These are phyloP conservation scores for Belgica antarctica DNA, from an alignment of 2,888 invertebrate species.

Conservation along the genomic window DNA sequence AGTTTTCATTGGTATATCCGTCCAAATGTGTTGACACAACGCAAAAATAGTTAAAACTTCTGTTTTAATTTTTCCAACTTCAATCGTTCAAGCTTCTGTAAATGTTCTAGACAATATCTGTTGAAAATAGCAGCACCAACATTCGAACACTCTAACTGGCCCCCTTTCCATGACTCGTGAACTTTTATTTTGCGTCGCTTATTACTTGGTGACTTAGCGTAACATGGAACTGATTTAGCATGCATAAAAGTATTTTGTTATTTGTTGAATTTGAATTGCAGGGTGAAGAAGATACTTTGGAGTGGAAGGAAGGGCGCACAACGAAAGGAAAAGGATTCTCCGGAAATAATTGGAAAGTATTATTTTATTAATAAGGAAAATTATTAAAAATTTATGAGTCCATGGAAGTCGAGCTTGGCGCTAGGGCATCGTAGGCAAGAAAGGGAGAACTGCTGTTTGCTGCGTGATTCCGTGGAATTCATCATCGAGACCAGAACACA, in stretches of 20 bases:
- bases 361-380: constrained; percentile 24
- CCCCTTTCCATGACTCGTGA: too few species aligned
- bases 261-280: too few species aligned
- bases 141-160: too few species aligned
- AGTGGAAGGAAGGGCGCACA: not conserved
- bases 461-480: constrained; percentile 6
- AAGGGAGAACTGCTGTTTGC: not conserved
- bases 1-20: too few species aligned
- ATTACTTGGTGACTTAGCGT: constrained; percentile 43
- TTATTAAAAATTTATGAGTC: constrained; percentile 24
- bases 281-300: too few species aligned
- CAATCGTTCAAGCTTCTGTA: too few species aligned
- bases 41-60: too few species aligned
- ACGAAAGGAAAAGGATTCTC: not conserved
- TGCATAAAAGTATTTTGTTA: constrained; percentile 17
- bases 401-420: not conserved
- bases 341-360: constrained; percentile 31
- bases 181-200: constrained; percentile 22
- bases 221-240: constrained; percentile 37
- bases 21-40: too few species aligned
- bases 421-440: not conserved
- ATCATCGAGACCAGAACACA: too few species aligned
- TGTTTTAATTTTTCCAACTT: too few species aligned
- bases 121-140: too few species aligned
- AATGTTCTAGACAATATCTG: too few species aligned